Percentiles rank a stretch among this genome's conserved stretches.
These are phyloP conservation scores for Uloborus diversus DNA, from an alignment of 1,140 invertebrate species.

Conservation along the genomic window DNA sequence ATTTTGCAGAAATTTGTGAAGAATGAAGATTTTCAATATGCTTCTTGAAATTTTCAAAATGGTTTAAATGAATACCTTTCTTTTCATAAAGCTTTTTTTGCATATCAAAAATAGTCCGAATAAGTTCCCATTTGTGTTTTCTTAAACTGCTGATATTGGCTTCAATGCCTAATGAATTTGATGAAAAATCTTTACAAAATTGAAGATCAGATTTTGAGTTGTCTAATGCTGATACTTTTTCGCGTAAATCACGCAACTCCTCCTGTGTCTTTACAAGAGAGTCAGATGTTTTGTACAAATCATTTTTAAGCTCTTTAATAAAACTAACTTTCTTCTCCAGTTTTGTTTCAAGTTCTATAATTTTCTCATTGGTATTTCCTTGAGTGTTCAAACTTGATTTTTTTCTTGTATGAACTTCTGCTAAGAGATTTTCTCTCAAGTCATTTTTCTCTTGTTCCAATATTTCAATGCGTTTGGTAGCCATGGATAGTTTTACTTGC, in stretches of 20 bases:
- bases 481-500: constrained; percentile 2
- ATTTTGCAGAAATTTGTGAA: background rate
- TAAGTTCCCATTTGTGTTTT: constrained; percentile 23
- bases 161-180: background rate
- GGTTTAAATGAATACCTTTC: constrained; percentile 8
- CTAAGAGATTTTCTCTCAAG: constrained; percentile 6
- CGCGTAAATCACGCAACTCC: constrained; percentile 1
- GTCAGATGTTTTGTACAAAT: constrained; percentile 22
- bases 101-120: constrained; percentile 11
- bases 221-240: background rate
- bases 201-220: no score
- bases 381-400: background rate
- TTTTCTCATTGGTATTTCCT: background rate
- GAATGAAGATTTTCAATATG: constrained; percentile 25
- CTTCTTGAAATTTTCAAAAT: constrained; percentile 26
- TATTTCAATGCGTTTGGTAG: constrained; percentile 6
- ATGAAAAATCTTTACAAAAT: no score
- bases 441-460: constrained; percentile 33
- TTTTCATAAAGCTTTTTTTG: constrained; percentile 31
- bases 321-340: constrained; percentile 17
- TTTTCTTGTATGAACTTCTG: background rate
- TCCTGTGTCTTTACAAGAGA: constrained; percentile 23
- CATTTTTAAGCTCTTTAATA: constrained; percentile 38
- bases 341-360: constrained; percentile 22
- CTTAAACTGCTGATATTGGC: constrained; percentile 6